Evolutionary conservation across 2,888 invertebrate species (phyloP).

Genomic region (Hypena proboscidalis): DNA sequence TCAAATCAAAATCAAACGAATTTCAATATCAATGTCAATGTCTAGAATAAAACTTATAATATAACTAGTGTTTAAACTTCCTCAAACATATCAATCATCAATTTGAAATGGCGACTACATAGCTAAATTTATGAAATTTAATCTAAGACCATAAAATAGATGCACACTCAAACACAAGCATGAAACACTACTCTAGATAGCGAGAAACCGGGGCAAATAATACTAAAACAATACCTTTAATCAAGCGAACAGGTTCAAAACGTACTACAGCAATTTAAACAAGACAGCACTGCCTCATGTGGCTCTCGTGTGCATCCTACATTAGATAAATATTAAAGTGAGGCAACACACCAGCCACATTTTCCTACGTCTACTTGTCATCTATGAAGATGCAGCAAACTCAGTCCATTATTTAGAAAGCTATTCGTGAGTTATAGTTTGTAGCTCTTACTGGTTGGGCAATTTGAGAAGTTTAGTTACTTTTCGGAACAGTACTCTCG

Average conservation of each 20-base stretch:
- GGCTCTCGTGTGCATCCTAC: constrained; percentile 15
- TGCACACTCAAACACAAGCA: neutral
- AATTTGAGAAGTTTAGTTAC: too few species aligned
- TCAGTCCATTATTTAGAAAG: constrained; percentile 10
- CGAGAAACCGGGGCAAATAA: constrained; percentile 8
- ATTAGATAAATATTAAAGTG: constrained; percentile 15
- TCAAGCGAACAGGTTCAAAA: constrained; percentile 26
- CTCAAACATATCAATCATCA: too few species aligned
- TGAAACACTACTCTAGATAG: neutral
- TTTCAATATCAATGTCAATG: too few species aligned
- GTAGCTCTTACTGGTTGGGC: too few species aligned
- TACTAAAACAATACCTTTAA: constrained; percentile 21
- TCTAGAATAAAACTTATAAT: too few species aligned
- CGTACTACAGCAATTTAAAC: constrained; percentile 27
- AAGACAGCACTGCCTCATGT: constrained; percentile 18
- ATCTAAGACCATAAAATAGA: neutral
- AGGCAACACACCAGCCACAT: neutral
- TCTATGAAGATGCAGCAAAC: constrained; percentile 2
- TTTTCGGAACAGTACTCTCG: too few species aligned
- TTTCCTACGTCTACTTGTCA: constrained; percentile 3
- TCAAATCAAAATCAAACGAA: too few species aligned
- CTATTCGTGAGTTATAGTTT: constrained; percentile 9
- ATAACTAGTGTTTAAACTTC: too few species aligned
- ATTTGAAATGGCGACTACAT: too few species aligned
- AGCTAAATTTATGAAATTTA: too few species aligned